Percentiles rank a stretch among this genome's conserved stretches.
phyloP scores from a whole-genome alignment of 2,888 invertebrate genomes.

The Lagria hirta region DNA sequence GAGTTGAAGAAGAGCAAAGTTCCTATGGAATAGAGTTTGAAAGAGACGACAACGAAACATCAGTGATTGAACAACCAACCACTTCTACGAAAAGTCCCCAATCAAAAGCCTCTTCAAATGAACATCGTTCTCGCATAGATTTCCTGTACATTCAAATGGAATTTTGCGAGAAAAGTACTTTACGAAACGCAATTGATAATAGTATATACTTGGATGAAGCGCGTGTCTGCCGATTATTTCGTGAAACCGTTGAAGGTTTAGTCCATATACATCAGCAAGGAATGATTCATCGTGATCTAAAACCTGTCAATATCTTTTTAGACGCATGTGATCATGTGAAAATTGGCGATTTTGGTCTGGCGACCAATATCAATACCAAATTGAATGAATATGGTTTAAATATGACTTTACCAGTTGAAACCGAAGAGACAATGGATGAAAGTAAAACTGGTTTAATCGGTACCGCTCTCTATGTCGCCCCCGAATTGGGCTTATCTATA shows the following conservation, averaged over 20 bases:
- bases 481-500: constrained; percentile 75
- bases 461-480: constrained; percentile 93
- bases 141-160: constrained; percentile 97
- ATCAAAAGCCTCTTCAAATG: constrained; percentile 4
- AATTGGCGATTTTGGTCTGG: constrained; percentile 97
- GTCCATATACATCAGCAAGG: constrained; percentile 92
- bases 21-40: constrained; percentile 67
- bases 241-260: constrained; percentile 91
- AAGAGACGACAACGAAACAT: constrained; percentile 40
- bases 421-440: constrained; percentile 47
- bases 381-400: constrained; percentile 36
- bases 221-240: constrained; percentile 87
- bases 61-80: constrained; percentile 5
- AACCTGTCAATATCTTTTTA: constrained; percentile 92
- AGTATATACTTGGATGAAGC: constrained; percentile 74
- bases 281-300: constrained; percentile 82
- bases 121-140: constrained; percentile 31
- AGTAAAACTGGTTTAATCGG: constrained; percentile 84
- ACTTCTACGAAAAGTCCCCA: constrained; percentile 16
- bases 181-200: constrained; percentile 85
- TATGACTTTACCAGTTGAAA: constrained; percentile 41
- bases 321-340: constrained; percentile 94
- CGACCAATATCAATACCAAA: constrained; percentile 67
- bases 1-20: constrained; percentile 56
- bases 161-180: constrained; percentile 95